Evolutionary conservation across 1,140 invertebrate species (phyloP).

Genomic region (Aphelinus certus): DNA sequence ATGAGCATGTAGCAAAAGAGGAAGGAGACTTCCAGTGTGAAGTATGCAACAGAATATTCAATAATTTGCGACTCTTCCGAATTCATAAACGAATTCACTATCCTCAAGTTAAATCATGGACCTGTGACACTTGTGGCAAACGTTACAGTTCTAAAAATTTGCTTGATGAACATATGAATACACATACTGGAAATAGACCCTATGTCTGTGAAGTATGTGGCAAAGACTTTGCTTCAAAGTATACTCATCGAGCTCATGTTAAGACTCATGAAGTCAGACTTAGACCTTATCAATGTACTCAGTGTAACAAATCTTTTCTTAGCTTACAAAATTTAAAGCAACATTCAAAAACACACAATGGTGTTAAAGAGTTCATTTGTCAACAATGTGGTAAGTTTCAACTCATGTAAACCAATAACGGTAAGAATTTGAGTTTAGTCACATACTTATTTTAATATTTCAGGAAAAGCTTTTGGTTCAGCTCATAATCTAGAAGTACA

Average conservation of each 20-base stretch:
- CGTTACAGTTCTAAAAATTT: constrained; percentile 74
- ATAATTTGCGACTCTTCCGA: constrained; percentile 70
- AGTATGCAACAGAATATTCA: constrained; percentile 73
- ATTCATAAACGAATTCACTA: constrained; percentile 74
- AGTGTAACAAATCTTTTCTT: constrained; percentile 79
- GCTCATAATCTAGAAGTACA: constrained; percentile 81
- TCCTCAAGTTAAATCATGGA: constrained; percentile 71
- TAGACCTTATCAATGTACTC: constrained; percentile 73
- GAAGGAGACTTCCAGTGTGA: constrained; percentile 74
- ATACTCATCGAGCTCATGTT: constrained; percentile 78
- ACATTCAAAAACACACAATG: constrained; percentile 77
- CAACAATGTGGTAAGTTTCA: constrained; percentile 72
- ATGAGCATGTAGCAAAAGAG: constrained; percentile 72
- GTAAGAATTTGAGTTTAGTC: too few species aligned
- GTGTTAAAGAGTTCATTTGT: constrained; percentile 77
- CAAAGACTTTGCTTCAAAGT: constrained; percentile 82
- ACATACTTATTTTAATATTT: constrained; percentile 37
- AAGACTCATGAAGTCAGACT: constrained; percentile 78
- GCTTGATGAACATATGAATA: constrained; percentile 77
- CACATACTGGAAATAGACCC: constrained; percentile 74
- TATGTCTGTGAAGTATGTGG: constrained; percentile 74
- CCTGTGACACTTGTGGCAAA: constrained; percentile 73
- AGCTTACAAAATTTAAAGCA: constrained; percentile 79
- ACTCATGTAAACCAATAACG: too few species aligned
- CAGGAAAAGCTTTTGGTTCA: constrained; percentile 79